Conservation (phyloP, 2,888 invertebrate genomes). For the Alviniconcha strummeri region DNA sequence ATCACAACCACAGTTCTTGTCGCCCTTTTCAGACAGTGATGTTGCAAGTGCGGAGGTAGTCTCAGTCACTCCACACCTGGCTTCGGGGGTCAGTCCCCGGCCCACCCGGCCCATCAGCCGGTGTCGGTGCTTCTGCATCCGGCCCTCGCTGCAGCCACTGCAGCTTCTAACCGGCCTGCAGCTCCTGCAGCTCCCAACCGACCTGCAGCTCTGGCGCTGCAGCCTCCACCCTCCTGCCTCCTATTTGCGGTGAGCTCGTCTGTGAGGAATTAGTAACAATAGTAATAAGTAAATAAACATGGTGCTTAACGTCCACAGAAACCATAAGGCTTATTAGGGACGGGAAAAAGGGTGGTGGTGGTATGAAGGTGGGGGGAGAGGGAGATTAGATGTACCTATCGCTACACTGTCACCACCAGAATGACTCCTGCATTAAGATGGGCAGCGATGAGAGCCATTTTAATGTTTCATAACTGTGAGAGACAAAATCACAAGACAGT, state of each 20-base stretch:
- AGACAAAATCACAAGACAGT: no score
- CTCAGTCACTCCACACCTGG: neutral
- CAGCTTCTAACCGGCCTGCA: neutral
- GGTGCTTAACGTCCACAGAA: no score
- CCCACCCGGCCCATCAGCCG: neutral
- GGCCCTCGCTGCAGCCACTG: neutral
- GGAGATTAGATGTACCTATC: no score
- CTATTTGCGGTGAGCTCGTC: neutral
- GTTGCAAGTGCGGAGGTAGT: constrained; percentile 28
- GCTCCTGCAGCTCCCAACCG: neutral
- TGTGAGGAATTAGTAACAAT: no score
- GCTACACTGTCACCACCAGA: no score
- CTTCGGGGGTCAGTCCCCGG: neutral
- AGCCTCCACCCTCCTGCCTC: neutral
- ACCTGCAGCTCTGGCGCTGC: neutral
- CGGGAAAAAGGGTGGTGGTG: no score
- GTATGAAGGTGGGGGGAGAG: no score
- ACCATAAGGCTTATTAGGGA: no score
- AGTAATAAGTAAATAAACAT: no score
- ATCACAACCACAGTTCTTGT: neutral
- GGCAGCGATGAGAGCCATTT: no score
- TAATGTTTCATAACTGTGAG: no score
- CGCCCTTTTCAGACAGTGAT: constrained; percentile 9
- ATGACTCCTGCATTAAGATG: no score
- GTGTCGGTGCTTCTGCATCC: neutral